phyloP scores from a whole-genome alignment of 1,140 invertebrate genomes.

The Chlorops oryzae region DNA sequence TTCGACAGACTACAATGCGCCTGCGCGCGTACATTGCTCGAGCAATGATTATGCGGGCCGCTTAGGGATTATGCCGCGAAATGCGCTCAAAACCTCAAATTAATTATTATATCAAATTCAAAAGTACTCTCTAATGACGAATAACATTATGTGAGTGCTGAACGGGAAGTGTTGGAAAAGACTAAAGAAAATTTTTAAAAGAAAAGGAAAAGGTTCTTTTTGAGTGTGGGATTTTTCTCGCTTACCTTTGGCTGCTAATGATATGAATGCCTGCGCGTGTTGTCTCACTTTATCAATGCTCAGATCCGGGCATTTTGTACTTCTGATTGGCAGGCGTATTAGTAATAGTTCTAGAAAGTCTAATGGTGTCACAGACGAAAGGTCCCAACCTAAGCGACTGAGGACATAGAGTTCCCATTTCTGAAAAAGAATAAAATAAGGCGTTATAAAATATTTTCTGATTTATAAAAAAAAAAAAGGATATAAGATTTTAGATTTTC shows the following conservation, averaged over 20 bases:
- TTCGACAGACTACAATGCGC: no score
- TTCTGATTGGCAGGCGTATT: conserved; percentile 36
- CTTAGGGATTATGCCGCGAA: no score
- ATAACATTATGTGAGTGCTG: no score
- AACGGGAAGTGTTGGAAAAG: no score
- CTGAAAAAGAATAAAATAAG: conserved; percentile 54
- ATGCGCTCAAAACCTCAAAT: no score
- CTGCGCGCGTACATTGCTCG: no score
- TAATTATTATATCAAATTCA: no score
- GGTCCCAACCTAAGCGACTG: conserved; percentile 69
- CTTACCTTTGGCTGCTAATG: conserved; percentile 68
- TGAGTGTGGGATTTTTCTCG: no score
- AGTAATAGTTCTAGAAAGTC: conserved; percentile 63
- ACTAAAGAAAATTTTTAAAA: no score
- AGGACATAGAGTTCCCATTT: conserved; percentile 71
- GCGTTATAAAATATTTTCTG: conserved; percentile 11
- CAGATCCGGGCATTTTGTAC: conserved; percentile 37
- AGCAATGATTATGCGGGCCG: no score
- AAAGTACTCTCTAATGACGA: no score
- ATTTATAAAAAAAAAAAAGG: not conserved
- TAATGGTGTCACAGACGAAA: conserved; percentile 67
- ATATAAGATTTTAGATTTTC: conserved; percentile 7
- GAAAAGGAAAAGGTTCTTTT: no score
- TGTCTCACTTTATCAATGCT: conserved; percentile 56
- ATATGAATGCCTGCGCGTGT: conserved; percentile 67